These are phyloP conservation scores for Rousettus madagascariensis DNA, from an alignment of 2,797 vertebrate species.

Conservation along the genomic window DNA sequence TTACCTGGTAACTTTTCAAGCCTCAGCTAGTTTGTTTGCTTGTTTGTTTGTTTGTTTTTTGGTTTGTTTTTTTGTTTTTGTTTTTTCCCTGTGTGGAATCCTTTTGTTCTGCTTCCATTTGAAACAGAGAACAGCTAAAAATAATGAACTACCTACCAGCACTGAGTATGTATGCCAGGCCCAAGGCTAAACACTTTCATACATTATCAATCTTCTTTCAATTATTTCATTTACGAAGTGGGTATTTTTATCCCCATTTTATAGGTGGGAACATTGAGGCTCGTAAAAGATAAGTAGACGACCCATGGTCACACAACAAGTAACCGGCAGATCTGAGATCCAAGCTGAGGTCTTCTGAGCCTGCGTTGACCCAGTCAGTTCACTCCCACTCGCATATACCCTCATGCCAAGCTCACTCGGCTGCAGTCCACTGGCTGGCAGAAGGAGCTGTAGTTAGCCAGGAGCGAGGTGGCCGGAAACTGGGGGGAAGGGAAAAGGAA, in stretches of 20 bases:
- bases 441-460: slow-evolving; percentile 86
- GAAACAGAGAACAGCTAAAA: neutral
- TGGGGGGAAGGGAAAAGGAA: slow-evolving; percentile 67
- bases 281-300: neutral
- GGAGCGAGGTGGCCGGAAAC: slow-evolving; percentile 84
- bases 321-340: neutral
- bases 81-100: neutral
- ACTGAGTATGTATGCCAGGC: neutral
- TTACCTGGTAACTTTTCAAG: neutral
- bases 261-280: neutral
- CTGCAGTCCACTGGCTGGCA: slow-evolving; percentile 86
- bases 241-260: neutral
- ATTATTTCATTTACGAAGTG: neutral
- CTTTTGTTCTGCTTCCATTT: neutral
- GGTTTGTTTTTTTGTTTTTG: no score
- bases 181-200: neutral
- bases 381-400: slow-evolving; percentile 61
- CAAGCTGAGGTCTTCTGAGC: neutral
- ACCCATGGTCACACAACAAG: neutral
- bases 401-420: slow-evolving; percentile 80
- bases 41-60: no score
- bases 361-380: fast-evolving
- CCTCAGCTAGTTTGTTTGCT: neutral
- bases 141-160: neutral
- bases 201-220: neutral